phyloP scores from a whole-genome alignment of 2,113 vertebrate species.

The Seriola rivoliana region DNA sequence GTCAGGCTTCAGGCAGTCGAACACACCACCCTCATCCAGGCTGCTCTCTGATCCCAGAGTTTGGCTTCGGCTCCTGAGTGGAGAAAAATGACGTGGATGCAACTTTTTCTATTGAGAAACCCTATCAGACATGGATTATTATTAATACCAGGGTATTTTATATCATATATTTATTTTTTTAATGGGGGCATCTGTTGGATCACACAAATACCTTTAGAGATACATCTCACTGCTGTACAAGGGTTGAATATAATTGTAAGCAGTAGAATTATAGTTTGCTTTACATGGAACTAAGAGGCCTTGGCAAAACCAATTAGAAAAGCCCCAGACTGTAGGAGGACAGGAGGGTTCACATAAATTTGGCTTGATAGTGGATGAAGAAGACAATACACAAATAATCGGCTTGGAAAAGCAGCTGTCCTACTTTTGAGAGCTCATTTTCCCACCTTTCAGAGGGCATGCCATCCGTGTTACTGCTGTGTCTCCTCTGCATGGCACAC shows the following conservation, averaged over 20 bases:
- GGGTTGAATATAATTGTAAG: background rate
- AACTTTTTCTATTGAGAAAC: no score
- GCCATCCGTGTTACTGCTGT: slow-evolving; percentile 97
- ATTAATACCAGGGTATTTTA: no score
- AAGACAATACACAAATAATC: background rate
- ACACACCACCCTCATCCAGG: slow-evolving; percentile 92
- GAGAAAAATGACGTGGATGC: background rate
- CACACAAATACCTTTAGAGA: background rate
- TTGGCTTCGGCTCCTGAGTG: slow-evolving; percentile 91
- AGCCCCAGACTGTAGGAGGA: background rate
- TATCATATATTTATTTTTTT: no score
- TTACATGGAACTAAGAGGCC: background rate
- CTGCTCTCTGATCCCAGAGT: slow-evolving; percentile 92
- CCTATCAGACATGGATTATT: no score
- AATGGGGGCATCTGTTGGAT: background rate
- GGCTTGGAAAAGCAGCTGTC: no score
- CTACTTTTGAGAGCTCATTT: background rate
- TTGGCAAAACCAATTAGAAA: background rate
- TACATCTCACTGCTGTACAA: background rate
- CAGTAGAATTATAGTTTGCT: background rate
- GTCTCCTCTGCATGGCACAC: slow-evolving; percentile 97
- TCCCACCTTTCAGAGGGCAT: slow-evolving; percentile 93
- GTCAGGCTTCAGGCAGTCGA: slow-evolving; percentile 95
- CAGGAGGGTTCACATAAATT: background rate
- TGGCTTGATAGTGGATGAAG: background rate